Conservation (phyloP, 2,113 vertebrate genomes). For the Pycnonotus jocosus region DNA sequence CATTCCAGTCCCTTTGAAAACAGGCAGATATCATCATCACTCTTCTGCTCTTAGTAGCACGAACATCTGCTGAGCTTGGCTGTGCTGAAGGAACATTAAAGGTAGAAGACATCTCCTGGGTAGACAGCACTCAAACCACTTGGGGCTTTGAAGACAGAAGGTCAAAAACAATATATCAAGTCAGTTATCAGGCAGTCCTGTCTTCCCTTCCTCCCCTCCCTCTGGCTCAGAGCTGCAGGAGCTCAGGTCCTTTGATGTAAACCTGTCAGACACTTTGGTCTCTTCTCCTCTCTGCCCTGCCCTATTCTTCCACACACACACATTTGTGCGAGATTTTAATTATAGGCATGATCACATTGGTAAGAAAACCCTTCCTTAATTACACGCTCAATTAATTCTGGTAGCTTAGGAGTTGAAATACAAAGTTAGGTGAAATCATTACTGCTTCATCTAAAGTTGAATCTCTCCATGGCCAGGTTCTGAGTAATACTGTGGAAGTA, state of each 20-base stretch:
- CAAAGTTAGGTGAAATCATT: slow-evolving; percentile 32
- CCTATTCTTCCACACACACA: not conserved
- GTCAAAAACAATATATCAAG: slow-evolving; percentile 30
- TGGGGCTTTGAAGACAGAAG: slow-evolving; percentile 32
- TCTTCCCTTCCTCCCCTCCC: slow-evolving; percentile 38
- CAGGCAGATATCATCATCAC: not conserved
- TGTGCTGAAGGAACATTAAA: slow-evolving; percentile 3
- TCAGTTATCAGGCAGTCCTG: not conserved
- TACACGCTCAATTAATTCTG: slow-evolving; percentile 50
- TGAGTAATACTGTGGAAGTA: not conserved
- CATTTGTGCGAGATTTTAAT: slow-evolving; percentile 58
- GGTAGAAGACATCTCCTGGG: not conserved
- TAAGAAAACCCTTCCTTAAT: slow-evolving; percentile 60
- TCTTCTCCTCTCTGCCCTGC: slow-evolving; percentile 11
- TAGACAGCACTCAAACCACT: not conserved
- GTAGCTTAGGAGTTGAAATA: slow-evolving; percentile 21
- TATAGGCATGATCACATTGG: slow-evolving; percentile 42
- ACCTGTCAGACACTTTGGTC: slow-evolving; percentile 37
- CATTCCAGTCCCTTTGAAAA: not conserved
- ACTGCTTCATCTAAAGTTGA: slow-evolving; percentile 7
- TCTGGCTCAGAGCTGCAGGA: slow-evolving; percentile 29
- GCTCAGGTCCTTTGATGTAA: slow-evolving; percentile 48
- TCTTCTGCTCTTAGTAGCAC: not conserved
- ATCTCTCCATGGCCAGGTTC: not conserved
- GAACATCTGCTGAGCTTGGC: not conserved